Conservation (phyloP, 1,140 invertebrate species). For the Probaryconus sp. region DNA sequence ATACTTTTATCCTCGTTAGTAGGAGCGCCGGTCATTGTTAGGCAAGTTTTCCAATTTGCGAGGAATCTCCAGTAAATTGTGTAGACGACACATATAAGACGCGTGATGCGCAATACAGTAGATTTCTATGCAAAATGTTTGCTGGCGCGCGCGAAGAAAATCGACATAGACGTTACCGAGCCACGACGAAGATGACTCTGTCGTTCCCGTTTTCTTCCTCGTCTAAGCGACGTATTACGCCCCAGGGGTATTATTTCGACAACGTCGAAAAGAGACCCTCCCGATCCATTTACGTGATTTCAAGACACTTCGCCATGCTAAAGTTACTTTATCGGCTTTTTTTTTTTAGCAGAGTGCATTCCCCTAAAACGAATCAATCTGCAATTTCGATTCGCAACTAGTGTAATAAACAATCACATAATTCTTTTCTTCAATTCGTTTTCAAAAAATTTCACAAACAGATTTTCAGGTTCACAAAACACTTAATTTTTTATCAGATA, state of each 20-base stretch:
- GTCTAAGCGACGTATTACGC: conserved; percentile 46
- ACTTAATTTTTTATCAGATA: too few relatives aligned
- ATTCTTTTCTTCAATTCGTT: conserved; percentile 1
- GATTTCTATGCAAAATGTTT: conserved; percentile 62
- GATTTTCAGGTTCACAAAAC: too few relatives aligned
- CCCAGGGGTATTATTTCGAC: conserved; percentile 45
- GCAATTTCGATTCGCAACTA: conserved; percentile 35
- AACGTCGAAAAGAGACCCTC: conserved; percentile 17
- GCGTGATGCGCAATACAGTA: conserved; percentile 43
- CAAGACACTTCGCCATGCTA: conserved; percentile 24
- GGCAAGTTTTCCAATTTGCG: conserved; percentile 66
- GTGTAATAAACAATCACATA: too few relatives aligned
- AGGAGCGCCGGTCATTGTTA: conserved; percentile 32
- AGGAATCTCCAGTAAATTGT: conserved; percentile 28
- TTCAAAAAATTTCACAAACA: too few relatives aligned
- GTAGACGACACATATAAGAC: conserved; percentile 21
- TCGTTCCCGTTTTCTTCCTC: too few relatives aligned
- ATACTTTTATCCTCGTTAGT: conserved; percentile 40
- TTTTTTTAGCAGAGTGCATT: conserved; percentile 29
- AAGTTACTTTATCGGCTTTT: conserved; percentile 31
- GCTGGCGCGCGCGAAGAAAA: conserved; percentile 33
- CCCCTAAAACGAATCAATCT: conserved; percentile 25
- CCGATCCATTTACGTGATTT: conserved; percentile 31
- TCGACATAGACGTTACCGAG: conserved; percentile 38
- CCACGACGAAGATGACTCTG: too few relatives aligned